These are phyloP conservation scores for Rotaria socialis DNA, from an alignment of 2,888 invertebrate genomes.

Conservation along the genomic window DNA sequence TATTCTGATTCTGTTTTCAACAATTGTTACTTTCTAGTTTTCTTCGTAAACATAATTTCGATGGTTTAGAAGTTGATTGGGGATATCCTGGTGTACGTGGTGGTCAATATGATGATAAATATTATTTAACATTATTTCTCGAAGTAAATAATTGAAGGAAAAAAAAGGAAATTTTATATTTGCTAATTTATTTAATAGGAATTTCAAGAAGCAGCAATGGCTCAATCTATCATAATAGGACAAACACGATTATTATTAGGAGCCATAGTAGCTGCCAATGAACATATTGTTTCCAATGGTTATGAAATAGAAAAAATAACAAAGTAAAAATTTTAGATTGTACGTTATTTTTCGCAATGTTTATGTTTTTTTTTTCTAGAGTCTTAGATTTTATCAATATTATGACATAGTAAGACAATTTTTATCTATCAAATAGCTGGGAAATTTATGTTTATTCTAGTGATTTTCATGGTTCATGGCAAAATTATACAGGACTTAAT, in stretches of 20 bases:
- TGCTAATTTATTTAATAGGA: slow-evolving; percentile 3
- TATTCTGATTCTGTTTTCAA: not conserved
- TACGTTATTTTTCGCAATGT: not conserved
- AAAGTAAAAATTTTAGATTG: not conserved
- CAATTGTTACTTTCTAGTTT: slow-evolving; percentile 25
- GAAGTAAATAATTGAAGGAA: not conserved
- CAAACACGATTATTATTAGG: slow-evolving; percentile 39
- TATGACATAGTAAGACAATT: slow-evolving; percentile 42
- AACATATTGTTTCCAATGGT: slow-evolving; percentile 35
- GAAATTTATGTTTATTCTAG: not conserved
- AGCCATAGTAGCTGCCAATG: slow-evolving; percentile 39
- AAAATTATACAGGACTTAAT: slow-evolving; percentile 42
- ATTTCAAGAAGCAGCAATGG: slow-evolving; percentile 38
- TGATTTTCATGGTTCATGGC: slow-evolving; percentile 46
- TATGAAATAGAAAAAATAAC: slow-evolving; percentile 46
- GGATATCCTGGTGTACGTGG: slow-evolving; percentile 44
- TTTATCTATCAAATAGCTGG: not conserved
- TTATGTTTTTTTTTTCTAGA: not conserved
- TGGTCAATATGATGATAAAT: slow-evolving; percentile 38
- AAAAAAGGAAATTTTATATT: not conserved
- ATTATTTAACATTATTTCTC: slow-evolving; percentile 40
- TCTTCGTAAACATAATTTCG: slow-evolving; percentile 42
- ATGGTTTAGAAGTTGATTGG: slow-evolving; percentile 46
- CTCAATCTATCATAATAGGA: slow-evolving; percentile 25
- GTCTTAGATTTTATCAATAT: slow-evolving; percentile 44